phyloP scores from a whole-genome alignment of 2,113 vertebrate genomes.

The Gila orcuttii region DNA sequence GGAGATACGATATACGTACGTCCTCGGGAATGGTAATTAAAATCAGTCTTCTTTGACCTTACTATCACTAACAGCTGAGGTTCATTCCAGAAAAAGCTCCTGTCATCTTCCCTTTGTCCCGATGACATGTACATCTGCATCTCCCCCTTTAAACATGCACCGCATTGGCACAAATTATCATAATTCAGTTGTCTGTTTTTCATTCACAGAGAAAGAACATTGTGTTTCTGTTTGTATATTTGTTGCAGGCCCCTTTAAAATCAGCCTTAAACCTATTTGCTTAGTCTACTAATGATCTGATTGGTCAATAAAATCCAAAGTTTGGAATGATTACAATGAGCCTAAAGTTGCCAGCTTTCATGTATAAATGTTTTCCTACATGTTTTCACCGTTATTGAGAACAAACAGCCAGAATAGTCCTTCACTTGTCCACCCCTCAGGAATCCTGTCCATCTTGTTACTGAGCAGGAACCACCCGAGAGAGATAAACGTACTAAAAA shows the following conservation, averaged over 20 bases:
- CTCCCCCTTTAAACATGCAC: slow-evolving; percentile 22
- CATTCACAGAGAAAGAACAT: neutral
- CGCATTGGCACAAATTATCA: slow-evolving; percentile 11
- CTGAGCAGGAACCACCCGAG: neutral
- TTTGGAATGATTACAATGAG: neutral
- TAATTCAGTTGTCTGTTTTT: neutral
- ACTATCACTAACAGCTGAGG: slow-evolving; percentile 43
- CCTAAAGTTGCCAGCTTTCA: neutral
- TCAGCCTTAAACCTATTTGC: neutral
- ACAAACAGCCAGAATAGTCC: neutral
- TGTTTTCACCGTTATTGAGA: neutral
- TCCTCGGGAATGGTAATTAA: slow-evolving; percentile 43
- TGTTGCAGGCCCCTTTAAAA: neutral
- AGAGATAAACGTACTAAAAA: neutral
- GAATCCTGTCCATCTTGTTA: neutral
- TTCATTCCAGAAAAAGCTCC: slow-evolving; percentile 42
- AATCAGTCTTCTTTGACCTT: slow-evolving; percentile 28
- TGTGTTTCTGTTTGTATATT: neutral
- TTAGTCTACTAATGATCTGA: neutral
- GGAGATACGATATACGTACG: too few species aligned
- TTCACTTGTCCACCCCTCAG: neutral
- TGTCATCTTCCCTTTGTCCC: slow-evolving; percentile 44
- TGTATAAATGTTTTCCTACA: neutral
- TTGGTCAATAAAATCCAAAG: neutral
- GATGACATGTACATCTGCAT: slow-evolving; percentile 39